Conservation (phyloP, 2,888 invertebrate genomes). For the Ceramica pisi region DNA sequence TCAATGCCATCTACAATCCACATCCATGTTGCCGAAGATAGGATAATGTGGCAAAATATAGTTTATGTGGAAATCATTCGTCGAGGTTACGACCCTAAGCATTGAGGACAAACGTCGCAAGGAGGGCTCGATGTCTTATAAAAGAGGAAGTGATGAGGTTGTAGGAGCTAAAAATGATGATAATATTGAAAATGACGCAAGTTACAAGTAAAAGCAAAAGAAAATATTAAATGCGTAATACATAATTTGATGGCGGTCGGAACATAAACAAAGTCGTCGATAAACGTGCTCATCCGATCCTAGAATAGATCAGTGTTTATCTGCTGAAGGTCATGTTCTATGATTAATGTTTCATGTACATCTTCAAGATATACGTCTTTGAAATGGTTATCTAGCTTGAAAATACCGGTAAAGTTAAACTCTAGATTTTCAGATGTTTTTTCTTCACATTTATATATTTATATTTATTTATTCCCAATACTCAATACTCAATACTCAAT, state of each 20-base stretch:
- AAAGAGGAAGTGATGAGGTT: too few species aligned
- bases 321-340: conserved; percentile 36
- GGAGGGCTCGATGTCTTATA: too few species aligned
- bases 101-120: too few species aligned
- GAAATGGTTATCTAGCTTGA: background rate
- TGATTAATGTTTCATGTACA: conserved; percentile 19
- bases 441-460: too few species aligned
- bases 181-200: background rate
- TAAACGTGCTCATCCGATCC: conserved; percentile 40
- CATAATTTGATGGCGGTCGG: conserved; percentile 5
- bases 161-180: background rate
- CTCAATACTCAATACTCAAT: too few species aligned
- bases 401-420: background rate
- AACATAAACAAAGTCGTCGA: conserved; percentile 35
- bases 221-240: conserved; percentile 35
- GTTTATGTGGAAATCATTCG: too few species aligned
- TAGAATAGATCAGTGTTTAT: conserved; percentile 52
- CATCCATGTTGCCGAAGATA: too few species aligned
- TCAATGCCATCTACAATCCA: too few species aligned
- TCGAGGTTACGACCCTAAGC: too few species aligned
- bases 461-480: too few species aligned
- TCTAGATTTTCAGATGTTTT: background rate
- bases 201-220: conserved; percentile 17
- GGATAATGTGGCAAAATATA: too few species aligned
- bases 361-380: conserved; percentile 11